phyloP scores from a whole-genome alignment of 2,113 vertebrate genomes.

The human (Homo sapiens) region DNA sequence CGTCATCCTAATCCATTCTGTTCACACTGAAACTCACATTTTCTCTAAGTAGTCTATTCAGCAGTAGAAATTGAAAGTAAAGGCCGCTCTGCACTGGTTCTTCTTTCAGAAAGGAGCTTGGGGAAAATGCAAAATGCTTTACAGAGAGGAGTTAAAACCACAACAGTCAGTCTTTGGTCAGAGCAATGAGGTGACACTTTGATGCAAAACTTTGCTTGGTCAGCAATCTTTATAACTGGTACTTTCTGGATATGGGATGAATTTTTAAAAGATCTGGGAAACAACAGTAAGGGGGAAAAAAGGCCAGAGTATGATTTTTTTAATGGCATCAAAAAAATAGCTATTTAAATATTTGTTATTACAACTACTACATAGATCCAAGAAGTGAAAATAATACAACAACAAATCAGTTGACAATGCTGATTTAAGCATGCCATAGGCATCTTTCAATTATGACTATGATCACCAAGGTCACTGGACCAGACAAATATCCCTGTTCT shows the following conservation, averaged over 20 bases:
- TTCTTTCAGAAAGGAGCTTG: conserved; percentile 71
- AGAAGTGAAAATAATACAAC: conserved; percentile 52
- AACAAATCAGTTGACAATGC: conserved; percentile 54
- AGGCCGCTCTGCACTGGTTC: conserved; percentile 73
- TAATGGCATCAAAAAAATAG: conserved; percentile 60
- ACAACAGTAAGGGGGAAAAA: background rate
- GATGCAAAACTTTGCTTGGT: conserved; percentile 71
- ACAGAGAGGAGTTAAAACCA: conserved; percentile 71
- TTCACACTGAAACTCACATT: conserved; percentile 73
- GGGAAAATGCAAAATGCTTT: conserved; percentile 65
- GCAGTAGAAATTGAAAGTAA: conserved; percentile 65
- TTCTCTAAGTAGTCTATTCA: conserved; percentile 74
- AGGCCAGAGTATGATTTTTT: conserved; percentile 57
- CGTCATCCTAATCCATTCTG: conserved; percentile 65
- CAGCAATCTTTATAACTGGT: conserved; percentile 68
- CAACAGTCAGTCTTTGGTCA: conserved; percentile 84
- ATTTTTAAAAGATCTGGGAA: conserved; percentile 61
- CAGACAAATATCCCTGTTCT: conserved; percentile 50
- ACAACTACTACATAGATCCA: conserved; percentile 71
- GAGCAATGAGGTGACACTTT: conserved; percentile 80
- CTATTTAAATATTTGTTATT: conserved; percentile 64
- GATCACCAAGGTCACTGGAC: conserved; percentile 59
- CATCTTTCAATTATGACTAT: conserved; percentile 53
- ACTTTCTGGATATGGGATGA: conserved; percentile 57
- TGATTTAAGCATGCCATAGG: conserved; percentile 46